Conservation (phyloP, 1,140 invertebrate species). For the Atopsyche davidsoni region DNA sequence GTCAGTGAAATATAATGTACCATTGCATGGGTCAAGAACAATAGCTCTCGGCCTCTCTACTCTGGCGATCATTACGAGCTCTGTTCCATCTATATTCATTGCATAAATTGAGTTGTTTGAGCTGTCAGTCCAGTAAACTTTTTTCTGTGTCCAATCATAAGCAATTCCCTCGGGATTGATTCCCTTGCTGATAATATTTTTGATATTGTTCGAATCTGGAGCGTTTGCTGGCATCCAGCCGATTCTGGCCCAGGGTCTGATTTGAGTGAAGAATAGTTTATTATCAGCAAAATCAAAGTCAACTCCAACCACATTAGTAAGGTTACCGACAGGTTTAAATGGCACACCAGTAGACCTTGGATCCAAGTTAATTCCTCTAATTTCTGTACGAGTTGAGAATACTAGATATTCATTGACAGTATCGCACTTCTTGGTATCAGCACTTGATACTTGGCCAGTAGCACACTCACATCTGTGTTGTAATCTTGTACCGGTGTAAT, state of each 20-base stretch:
- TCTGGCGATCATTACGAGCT: constrained; percentile 87
- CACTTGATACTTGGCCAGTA: constrained; percentile 63
- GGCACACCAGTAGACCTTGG: constrained; percentile 73
- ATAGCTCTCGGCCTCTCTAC: constrained; percentile 92
- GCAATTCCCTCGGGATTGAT: constrained; percentile 94
- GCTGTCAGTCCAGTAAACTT: constrained; percentile 96
- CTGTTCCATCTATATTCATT: constrained; percentile 84
- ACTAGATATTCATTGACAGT: constrained; percentile 82
- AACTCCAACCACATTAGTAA: constrained; percentile 94
- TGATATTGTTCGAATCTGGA: constrained; percentile 56
- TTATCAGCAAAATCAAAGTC: constrained; percentile 93
- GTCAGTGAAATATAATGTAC: constrained; percentile 87
- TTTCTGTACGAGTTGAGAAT: constrained; percentile 87
- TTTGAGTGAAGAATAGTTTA: constrained; percentile 84
- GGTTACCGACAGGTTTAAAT: constrained; percentile 79
- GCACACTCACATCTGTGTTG: constrained; percentile 85
- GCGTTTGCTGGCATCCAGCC: constrained; percentile 68
- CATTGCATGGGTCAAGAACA: constrained; percentile 94
- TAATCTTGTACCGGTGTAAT: constrained; percentile 41
- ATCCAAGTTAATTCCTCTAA: constrained; percentile 78
- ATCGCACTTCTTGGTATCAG: constrained; percentile 66
- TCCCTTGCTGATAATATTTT: constrained; percentile 70
- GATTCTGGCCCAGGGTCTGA: constrained; percentile 83
- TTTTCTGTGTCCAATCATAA: constrained; percentile 95
- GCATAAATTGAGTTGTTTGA: constrained; percentile 92